These are phyloP conservation scores for Ernsta delagoae DNA, from an alignment of 2,888 invertebrate species.

Conservation along the genomic window DNA sequence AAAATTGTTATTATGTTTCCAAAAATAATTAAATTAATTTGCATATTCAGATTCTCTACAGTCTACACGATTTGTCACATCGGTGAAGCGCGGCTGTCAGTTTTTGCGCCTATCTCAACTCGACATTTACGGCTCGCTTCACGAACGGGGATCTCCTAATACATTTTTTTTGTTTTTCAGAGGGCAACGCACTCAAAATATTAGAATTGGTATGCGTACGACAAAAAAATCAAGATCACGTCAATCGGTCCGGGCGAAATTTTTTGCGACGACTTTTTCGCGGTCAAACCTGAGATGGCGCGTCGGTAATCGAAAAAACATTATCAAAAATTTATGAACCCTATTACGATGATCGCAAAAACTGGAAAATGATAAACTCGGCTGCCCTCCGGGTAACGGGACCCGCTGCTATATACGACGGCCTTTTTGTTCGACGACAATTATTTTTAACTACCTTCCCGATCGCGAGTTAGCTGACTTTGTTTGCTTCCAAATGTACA, in stretches of 20 bases:
- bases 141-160: neutral
- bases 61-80: constrained; percentile 32
- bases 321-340: constrained; percentile 79
- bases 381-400: constrained; percentile 64
- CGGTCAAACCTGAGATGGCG: constrained; percentile 45
- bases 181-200: constrained; percentile 30
- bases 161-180: neutral
- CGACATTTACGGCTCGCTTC: neutral
- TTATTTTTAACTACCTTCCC: constrained; percentile 57
- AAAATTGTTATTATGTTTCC: neutral
- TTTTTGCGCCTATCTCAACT: constrained; percentile 20
- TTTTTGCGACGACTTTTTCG: constrained; percentile 48
- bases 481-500: constrained; percentile 43
- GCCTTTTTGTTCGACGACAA: constrained; percentile 59
- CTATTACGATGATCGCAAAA: constrained; percentile 73
- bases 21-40: constrained; percentile 24
- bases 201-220: constrained; percentile 33
- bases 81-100: constrained; percentile 22
- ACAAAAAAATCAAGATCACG: constrained; percentile 29
- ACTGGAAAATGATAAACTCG: constrained; percentile 70
- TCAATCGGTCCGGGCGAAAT: constrained; percentile 29
- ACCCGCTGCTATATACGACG: constrained; percentile 63
- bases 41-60: constrained; percentile 24
- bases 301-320: constrained; percentile 64
- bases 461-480: constrained; percentile 32